phyloP scores from a whole-genome alignment of 1,140 invertebrate genomes.

The Formica selysi region DNA sequence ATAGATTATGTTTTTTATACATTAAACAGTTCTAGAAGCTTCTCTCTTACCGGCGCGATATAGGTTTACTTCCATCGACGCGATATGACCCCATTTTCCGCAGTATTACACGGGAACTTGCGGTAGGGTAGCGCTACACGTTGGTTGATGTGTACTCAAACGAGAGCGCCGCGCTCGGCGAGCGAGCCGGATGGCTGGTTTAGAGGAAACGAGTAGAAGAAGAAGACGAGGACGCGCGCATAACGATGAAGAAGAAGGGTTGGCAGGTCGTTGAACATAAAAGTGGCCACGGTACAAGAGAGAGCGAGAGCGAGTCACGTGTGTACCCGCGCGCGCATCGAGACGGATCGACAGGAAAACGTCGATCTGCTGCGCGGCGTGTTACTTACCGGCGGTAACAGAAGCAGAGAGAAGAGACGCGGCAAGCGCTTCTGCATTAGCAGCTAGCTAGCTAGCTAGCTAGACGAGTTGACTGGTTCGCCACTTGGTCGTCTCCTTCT shows the following conservation, averaged over 20 bases:
- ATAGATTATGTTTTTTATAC: slow-evolving; percentile 1
- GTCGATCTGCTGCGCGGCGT: slow-evolving; percentile 25
- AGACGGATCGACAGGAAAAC: slow-evolving; percentile 79
- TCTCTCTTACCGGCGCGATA: not conserved
- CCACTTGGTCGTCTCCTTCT: slow-evolving; percentile 66
- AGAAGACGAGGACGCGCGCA: slow-evolving; percentile 21
- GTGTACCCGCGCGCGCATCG: slow-evolving; percentile 74
- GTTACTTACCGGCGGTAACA: slow-evolving; percentile 70
- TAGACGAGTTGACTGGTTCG: slow-evolving; percentile 55
- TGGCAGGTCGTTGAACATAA: slow-evolving; percentile 76
- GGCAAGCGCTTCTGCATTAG: slow-evolving; percentile 68
- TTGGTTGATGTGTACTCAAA: slow-evolving; percentile 67
- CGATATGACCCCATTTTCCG: slow-evolving; percentile 47
- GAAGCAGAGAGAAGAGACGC: slow-evolving; percentile 56
- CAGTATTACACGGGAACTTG: slow-evolving; percentile 35
- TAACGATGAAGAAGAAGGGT: slow-evolving; percentile 40
- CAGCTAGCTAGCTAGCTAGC: slow-evolving; percentile 49
- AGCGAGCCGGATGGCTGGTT: slow-evolving; percentile 63
- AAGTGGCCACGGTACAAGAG: slow-evolving; percentile 70
- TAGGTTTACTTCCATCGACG: slow-evolving; percentile 5
- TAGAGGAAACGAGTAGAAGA: slow-evolving; percentile 64
- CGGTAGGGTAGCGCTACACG: slow-evolving; percentile 42
- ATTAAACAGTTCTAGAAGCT: slow-evolving; percentile 12
- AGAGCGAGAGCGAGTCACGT: slow-evolving; percentile 73
- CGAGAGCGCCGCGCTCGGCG: slow-evolving; percentile 65